Percentiles rank a stretch among this genome's conserved stretches.
phyloP scores from a whole-genome alignment of 2,797 vertebrate genomes.

The Catamblyrhynchus diadema region DNA sequence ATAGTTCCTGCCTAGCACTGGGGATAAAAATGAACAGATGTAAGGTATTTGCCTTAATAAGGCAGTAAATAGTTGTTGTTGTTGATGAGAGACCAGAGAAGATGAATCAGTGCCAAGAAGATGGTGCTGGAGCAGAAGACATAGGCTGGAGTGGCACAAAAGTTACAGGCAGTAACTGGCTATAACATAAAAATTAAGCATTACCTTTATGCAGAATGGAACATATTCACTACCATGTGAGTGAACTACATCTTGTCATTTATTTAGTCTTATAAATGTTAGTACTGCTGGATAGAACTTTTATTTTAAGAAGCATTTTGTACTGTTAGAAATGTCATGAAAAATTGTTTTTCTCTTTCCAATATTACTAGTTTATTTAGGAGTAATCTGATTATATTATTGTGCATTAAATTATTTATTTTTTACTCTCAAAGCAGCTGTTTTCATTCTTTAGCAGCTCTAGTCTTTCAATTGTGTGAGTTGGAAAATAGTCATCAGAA shows the following conservation, averaged over 20 bases:
- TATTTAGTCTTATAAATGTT: not conserved
- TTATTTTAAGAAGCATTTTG: not conserved
- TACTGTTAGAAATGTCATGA: not conserved
- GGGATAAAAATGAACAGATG: not conserved
- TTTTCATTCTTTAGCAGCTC: not conserved
- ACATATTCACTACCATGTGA: not conserved
- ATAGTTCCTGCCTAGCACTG: not conserved
- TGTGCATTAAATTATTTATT: slow-evolving; percentile 67
- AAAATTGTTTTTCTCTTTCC: not conserved
- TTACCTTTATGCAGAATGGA: not conserved
- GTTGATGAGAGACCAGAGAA: not conserved
- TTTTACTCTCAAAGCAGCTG: not conserved
- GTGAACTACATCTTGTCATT: not conserved
- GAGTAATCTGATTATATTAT: not conserved
- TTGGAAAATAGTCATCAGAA: not conserved
- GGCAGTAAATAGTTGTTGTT: not conserved
- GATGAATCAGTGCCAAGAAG: not conserved
- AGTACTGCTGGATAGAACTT: not conserved
- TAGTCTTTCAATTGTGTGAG: not conserved
- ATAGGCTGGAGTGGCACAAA: rapidly evolving
- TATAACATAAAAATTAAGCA: not conserved
- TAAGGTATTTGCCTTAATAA: slow-evolving; percentile 23
- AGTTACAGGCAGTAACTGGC: not conserved
- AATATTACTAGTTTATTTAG: not conserved
- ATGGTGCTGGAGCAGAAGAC: not conserved